Evolutionary conservation across 2,888 invertebrate species (phyloP).

Genomic region (Meandrusa payeni): DNA sequence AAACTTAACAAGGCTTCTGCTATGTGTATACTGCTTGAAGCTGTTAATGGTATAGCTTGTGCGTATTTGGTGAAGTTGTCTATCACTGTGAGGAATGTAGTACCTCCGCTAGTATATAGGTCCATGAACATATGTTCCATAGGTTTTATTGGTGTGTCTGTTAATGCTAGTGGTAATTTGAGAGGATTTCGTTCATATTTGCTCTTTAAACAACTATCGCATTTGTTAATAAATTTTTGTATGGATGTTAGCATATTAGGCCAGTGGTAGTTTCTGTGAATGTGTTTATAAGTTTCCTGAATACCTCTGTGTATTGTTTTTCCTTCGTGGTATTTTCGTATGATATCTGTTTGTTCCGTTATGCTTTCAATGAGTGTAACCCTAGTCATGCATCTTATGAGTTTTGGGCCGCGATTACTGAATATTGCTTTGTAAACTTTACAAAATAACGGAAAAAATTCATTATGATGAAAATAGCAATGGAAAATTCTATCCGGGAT

Average conservation of each 20-base stretch:
- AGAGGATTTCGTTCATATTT: conserved; percentile 37
- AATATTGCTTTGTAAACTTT: no score
- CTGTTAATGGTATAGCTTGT: conserved; percentile 21
- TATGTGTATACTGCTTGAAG: conserved; percentile 8
- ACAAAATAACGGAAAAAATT: no score
- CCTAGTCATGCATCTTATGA: conserved; percentile 27
- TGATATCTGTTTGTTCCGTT: conserved; percentile 23
- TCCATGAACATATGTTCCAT: conserved; percentile 16
- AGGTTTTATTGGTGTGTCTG: conserved; percentile 28
- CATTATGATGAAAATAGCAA: no score
- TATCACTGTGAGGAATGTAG: conserved; percentile 1
- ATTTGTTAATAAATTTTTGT: conserved; percentile 37
- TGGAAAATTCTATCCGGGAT: no score
- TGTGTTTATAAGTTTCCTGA: conserved; percentile 28
- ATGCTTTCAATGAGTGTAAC: conserved; percentile 29
- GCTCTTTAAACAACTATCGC: conserved; percentile 32
- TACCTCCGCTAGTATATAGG: conserved; percentile 10
- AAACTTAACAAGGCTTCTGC: conserved; percentile 2
- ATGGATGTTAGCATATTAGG: conserved; percentile 27
- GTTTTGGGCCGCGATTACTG: conserved; percentile 29
- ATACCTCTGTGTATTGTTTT: conserved; percentile 26
- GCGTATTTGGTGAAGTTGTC: conserved; percentile 27
- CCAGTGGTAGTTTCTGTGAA: conserved; percentile 32
- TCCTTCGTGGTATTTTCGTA: conserved; percentile 28
- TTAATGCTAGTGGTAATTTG: conserved; percentile 32